Evolutionary conservation across 2,888 invertebrate genomes (phyloP).

Genomic region (Teleogryllus oceanicus): DNA sequence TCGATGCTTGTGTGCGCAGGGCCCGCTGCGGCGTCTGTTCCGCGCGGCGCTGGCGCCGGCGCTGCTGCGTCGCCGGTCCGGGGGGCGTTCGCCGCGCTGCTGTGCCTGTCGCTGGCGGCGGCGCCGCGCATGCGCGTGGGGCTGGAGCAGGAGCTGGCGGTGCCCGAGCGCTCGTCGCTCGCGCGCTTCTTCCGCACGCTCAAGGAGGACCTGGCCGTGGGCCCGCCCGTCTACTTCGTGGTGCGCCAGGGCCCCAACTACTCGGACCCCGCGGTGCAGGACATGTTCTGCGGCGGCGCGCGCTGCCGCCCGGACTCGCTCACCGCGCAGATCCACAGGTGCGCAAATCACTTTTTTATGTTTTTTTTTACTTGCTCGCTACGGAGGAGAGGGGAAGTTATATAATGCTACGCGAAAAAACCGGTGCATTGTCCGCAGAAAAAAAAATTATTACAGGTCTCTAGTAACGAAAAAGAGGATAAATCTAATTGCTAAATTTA

Average conservation of each 20-base stretch:
- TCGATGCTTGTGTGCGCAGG: slow-evolving; percentile 37
- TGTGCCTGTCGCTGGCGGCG: slow-evolving; percentile 66
- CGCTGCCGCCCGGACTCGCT: slow-evolving; percentile 74
- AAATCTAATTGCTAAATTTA: too few species aligned
- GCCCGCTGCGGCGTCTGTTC: slow-evolving; percentile 55
- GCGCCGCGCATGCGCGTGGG: slow-evolving; percentile 77
- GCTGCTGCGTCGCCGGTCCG: slow-evolving; percentile 52
- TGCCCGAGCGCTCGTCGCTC: slow-evolving; percentile 89
- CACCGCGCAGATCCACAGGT: slow-evolving; percentile 59
- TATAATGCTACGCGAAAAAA: too few species aligned
- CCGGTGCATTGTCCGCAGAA: too few species aligned
- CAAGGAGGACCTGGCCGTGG: slow-evolving; percentile 80
- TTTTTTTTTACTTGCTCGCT: neutral
- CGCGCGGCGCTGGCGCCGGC: slow-evolving; percentile 65
- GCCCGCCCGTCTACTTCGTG: slow-evolving; percentile 92
- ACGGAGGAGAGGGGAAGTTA: neutral
- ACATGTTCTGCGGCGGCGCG: slow-evolving; percentile 75
- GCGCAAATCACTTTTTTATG: slow-evolving; percentile 57
- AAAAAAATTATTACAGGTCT: too few species aligned
- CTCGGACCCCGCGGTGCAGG: slow-evolving; percentile 65
- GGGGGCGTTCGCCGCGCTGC: slow-evolving; percentile 64
- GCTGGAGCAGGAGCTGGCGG: slow-evolving; percentile 86
- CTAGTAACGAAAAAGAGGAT: too few species aligned
- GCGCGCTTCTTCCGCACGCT: slow-evolving; percentile 78
- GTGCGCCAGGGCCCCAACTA: slow-evolving; percentile 70